Conservation (phyloP, 2,888 invertebrate species). For the Calliphora vomitoria region DNA sequence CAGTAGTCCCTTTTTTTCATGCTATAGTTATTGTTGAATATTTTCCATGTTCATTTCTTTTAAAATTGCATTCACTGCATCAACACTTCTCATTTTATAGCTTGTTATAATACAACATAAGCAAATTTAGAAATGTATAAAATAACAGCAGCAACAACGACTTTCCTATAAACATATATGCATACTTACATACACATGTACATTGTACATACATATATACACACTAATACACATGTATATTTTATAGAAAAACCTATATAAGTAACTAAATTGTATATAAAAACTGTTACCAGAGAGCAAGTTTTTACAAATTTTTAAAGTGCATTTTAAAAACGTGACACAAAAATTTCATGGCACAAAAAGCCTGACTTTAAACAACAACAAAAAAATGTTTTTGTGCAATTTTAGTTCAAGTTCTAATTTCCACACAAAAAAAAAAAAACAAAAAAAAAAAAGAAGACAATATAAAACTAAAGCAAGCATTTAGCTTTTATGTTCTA, state of each 20-base stretch:
- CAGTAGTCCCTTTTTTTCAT: background rate
- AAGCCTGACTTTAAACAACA: slow-evolving; percentile 46
- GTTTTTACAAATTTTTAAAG: slow-evolving; percentile 46
- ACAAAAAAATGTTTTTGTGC: slow-evolving; percentile 16
- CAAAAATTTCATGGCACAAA: slow-evolving; percentile 49
- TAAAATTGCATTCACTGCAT: slow-evolving; percentile 60
- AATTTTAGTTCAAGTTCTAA: slow-evolving; percentile 61
- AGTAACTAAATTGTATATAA: slow-evolving; percentile 20
- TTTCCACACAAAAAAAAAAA: slow-evolving; percentile 17
- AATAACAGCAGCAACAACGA: slow-evolving; percentile 16
- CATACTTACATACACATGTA: background rate
- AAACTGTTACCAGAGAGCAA: slow-evolving; percentile 18
- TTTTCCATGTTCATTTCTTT: slow-evolving; percentile 50
- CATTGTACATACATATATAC: background rate
- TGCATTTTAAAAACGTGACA: slow-evolving; percentile 62
- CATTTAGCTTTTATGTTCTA: slow-evolving; percentile 22
- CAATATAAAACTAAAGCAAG: background rate
- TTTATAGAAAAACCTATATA: background rate
- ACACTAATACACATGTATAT: background rate
- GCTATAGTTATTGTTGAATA: slow-evolving; percentile 18
- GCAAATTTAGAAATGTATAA: slow-evolving; percentile 53
- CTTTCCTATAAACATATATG: background rate
- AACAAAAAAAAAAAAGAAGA: background rate
- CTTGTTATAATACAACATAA: slow-evolving; percentile 38
- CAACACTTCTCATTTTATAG: slow-evolving; percentile 62